Conservation (phyloP, 2,888 invertebrate species). For the Galeruca laticollis region DNA sequence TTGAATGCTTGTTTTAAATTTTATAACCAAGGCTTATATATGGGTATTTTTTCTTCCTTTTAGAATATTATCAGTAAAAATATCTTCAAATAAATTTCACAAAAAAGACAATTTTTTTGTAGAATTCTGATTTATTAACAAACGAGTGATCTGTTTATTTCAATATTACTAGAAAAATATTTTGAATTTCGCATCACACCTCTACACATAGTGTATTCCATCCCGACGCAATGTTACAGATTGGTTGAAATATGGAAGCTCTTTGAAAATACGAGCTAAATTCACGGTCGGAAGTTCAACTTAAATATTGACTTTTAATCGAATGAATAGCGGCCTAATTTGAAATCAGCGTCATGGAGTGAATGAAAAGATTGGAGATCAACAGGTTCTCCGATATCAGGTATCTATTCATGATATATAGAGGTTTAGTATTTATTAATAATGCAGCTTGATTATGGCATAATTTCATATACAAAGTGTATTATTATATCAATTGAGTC, state of each 20-base stretch:
- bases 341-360: slow-evolving; percentile 22
- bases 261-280: not conserved
- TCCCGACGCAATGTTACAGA: not conserved
- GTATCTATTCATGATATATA: not conserved
- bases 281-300: not conserved
- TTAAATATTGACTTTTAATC: slow-evolving; percentile 30
- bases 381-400: slow-evolving; percentile 29
- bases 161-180: no score
- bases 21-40: no score
- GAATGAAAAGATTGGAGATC: slow-evolving; percentile 27
- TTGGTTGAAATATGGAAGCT: not conserved
- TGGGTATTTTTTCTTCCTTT: no score
- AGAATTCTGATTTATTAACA: no score
- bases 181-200: no score
- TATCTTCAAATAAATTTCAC: no score
- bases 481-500: no score
- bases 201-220: no score
- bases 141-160: no score
- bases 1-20: no score
- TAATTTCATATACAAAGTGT: not conserved
- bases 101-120: no score
- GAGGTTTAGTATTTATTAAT: not conserved
- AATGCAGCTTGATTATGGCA: not conserved
- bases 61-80: no score
- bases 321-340: slow-evolving; percentile 30